Percentiles rank a stretch among this genome's conserved stretches.
These are phyloP conservation scores for Lacerta bilineata DNA, from an alignment of 2,797 vertebrate genomes.

Conservation along the genomic window DNA sequence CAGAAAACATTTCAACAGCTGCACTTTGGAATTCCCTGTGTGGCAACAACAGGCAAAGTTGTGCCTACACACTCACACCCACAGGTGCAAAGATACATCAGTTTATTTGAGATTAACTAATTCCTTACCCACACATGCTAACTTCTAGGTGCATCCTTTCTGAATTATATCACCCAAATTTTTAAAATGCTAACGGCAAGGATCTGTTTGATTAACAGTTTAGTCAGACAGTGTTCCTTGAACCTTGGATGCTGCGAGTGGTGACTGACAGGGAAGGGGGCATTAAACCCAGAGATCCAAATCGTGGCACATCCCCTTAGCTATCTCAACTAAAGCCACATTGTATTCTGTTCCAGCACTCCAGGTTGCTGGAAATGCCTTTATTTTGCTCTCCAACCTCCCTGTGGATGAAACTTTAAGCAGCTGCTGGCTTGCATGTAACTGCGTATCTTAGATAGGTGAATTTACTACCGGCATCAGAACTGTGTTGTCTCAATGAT, in stretches of 20 bases:
- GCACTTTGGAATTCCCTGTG: background rate
- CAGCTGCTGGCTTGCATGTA: background rate
- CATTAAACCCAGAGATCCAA: conserved; percentile 30
- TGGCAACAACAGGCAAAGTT: background rate
- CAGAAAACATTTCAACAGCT: conserved; percentile 20
- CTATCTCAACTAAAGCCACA: background rate
- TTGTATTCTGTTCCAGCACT: background rate
- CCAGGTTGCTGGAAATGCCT: background rate
- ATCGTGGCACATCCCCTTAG: fast-evolving
- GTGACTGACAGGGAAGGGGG: conserved; percentile 28
- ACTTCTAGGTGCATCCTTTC: background rate
- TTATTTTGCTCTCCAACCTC: conserved; percentile 1
- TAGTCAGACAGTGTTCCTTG: background rate
- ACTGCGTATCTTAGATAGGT: background rate
- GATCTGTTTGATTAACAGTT: background rate
- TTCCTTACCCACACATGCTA: background rate
- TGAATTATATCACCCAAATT: background rate
- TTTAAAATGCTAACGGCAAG: conserved; percentile 2
- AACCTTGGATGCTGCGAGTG: background rate
- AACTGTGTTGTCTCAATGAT: conserved; percentile 6
- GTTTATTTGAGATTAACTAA: conserved; percentile 2
- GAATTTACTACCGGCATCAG: conserved; percentile 1
- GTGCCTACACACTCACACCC: too few relatives aligned
- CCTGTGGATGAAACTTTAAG: background rate
- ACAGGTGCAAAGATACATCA: background rate